Conservation (phyloP, 23 tunicate species). For the Clavelina lepadiformis region DNA sequence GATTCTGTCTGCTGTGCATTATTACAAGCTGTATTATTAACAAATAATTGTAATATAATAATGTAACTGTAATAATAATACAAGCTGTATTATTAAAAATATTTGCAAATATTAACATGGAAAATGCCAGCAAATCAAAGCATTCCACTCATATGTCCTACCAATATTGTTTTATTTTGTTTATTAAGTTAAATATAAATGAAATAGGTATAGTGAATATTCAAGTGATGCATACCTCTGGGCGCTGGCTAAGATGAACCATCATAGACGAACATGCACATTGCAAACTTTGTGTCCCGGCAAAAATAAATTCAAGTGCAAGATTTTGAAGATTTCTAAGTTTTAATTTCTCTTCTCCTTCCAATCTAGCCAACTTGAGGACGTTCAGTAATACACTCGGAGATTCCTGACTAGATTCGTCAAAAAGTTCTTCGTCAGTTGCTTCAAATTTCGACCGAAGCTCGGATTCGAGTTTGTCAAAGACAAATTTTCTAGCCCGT, state of each 20-base stretch:
- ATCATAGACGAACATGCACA: constrained; percentile 66
- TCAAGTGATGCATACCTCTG: constrained; percentile 66
- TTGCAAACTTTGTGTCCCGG: constrained; percentile 92
- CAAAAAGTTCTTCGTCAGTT: constrained; percentile 37
- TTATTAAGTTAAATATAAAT: background rate
- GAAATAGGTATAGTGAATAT: background rate
- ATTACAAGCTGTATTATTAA: too few relatives aligned
- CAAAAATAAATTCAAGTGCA: constrained; percentile 83
- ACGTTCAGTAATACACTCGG: constrained; percentile 80
- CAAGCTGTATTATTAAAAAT: too few relatives aligned
- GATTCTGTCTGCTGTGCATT: too few relatives aligned
- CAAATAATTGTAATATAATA: too few relatives aligned
- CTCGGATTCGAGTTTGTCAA: constrained; percentile 48
- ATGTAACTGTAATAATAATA: too few relatives aligned
- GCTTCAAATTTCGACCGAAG: constrained; percentile 53
- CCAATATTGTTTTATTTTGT: background rate
- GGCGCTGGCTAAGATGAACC: constrained; percentile 64
- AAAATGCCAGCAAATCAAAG: too few relatives aligned
- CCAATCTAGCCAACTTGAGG: constrained; percentile 71
- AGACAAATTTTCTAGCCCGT: constrained; percentile 66
- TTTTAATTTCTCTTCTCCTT: constrained; percentile 38
- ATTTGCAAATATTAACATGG: too few relatives aligned
- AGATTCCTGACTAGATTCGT: background rate
- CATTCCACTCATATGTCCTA: too few relatives aligned
- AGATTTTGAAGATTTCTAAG: constrained; percentile 83